Base-by-base conservation (phyloP, 1,140 invertebrate species). In the Arion vulgaris region DNA sequence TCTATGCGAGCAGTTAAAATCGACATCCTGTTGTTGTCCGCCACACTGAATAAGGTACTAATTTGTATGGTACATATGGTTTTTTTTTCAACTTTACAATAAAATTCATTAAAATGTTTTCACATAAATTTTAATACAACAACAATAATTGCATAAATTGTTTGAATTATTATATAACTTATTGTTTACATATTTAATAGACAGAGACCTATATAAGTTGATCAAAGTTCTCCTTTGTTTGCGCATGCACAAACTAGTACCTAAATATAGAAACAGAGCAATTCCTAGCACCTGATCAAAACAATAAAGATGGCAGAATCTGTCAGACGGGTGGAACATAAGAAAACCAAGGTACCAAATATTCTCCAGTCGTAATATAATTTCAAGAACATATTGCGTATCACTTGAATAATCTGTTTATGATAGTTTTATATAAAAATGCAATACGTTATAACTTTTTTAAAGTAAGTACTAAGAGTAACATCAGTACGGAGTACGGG, bases 231-330 rank as follows among this genome's bases (percentile, higher is more conserved):
- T 45, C 41, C 15, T 45, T 45, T 57, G 53, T n/a, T 28, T 66
- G 62, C 71, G 41, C 38, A 73, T 45, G 38, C 41, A 15, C 71
- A 39, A 34, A 71, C 26, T 11, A 19, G 19, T n/a, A 73, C 11
- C 38, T 73, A 73, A 41, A 73, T 28, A 45, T 73, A 39, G 71
- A 19, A 26, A 38, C 69, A 28, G 36, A 73, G 32, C 71, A 39
- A 41, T 49, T 15, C 26, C 4, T 38, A 80, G 84, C 86, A 78
- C 84, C 85, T 85, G 82, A 84, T 72, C 88, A 85, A 84, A 87
- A 80, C 81, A 88, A 75, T 28, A 57, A 84, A 84, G 74, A 86
- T 86, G 85, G 85, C 85, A 41, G 85, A 86, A 72, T 81, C 85
- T 74, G 83, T 84, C 41, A 80, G 83, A 73, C 81, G 82, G 23